Percentiles rank a stretch among this genome's conserved stretches.
These are phyloP conservation scores for Tipula lateralis DNA, from an alignment of 2,888 invertebrate genomes.

Conservation along the genomic window DNA sequence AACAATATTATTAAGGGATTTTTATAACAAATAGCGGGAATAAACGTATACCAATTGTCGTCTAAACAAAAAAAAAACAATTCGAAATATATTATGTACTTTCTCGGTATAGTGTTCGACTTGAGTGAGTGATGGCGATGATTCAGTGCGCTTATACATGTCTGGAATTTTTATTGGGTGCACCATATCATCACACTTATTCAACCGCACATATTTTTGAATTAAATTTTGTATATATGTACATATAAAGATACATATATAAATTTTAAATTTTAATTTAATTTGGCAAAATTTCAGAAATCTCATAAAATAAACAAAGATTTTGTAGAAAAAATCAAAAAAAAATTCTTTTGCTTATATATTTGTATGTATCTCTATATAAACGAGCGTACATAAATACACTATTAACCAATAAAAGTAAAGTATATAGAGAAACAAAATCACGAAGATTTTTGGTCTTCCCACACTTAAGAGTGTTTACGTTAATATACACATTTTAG, in stretches of 20 bases:
- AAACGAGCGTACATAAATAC: background rate
- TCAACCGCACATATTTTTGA: background rate
- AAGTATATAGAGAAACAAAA: background rate
- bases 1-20: background rate
- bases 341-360: background rate
- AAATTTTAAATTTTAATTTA: background rate
- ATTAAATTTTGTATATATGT: background rate
- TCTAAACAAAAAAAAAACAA: background rate
- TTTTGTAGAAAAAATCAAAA: background rate
- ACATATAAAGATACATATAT: background rate
- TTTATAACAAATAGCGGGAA: constrained; percentile 1
- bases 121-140: background rate
- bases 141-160: background rate
- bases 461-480: background rate
- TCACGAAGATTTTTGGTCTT: background rate
- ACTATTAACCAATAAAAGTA: constrained; percentile 9
- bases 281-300: constrained; percentile 15
- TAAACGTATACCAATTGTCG: background rate
- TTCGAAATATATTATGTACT: background rate
- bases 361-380: background rate
- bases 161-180: background rate
- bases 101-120: background rate
- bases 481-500: background rate
- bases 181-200: background rate
- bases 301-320: constrained; percentile 13